Percentiles rank a stretch among this genome's conserved stretches.
These are phyloP conservation scores for Oligia fasciuncula DNA, from an alignment of 2,888 invertebrate species.

Conservation along the genomic window DNA sequence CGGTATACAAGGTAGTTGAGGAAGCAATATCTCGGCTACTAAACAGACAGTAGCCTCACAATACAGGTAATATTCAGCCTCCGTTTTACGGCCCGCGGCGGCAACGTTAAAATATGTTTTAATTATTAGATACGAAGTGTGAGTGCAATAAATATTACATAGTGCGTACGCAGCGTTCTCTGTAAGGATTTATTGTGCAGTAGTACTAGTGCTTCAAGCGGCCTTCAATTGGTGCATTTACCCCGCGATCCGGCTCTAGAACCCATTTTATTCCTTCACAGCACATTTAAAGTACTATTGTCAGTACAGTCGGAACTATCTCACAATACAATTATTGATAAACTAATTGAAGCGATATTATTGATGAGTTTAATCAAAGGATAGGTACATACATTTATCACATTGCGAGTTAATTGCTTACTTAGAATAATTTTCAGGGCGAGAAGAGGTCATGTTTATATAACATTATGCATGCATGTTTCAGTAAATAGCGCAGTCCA, in stretches of 20 bases:
- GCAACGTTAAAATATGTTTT: slow-evolving; percentile 75
- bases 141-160: slow-evolving; percentile 73
- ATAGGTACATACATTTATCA: slow-evolving; percentile 12
- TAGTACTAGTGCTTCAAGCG: slow-evolving; percentile 69
- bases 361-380: slow-evolving; percentile 17
- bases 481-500: slow-evolving; percentile 35
- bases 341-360: slow-evolving; percentile 6
- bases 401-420: slow-evolving; percentile 1
- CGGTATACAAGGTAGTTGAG: slow-evolving; percentile 32
- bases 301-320: slow-evolving; percentile 32
- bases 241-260: slow-evolving; percentile 61
- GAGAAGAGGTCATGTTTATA: slow-evolving; percentile 43
- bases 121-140: slow-evolving; percentile 78
- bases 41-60: slow-evolving; percentile 48
- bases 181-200: slow-evolving; percentile 77
- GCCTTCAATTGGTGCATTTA: slow-evolving; percentile 73
- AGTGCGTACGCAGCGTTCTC: slow-evolving; percentile 66
- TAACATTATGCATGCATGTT: slow-evolving; percentile 28
- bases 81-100: slow-evolving; percentile 60
- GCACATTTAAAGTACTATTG: slow-evolving; percentile 42
- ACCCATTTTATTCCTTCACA: slow-evolving; percentile 48
- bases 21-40: slow-evolving; percentile 55
- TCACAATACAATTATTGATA: slow-evolving; percentile 26
- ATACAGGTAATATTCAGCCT: slow-evolving; percentile 53
- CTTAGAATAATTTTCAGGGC: slow-evolving; percentile 16